Conservation (phyloP, 1,140 invertebrate species). For the Sycophila sp. region DNA sequence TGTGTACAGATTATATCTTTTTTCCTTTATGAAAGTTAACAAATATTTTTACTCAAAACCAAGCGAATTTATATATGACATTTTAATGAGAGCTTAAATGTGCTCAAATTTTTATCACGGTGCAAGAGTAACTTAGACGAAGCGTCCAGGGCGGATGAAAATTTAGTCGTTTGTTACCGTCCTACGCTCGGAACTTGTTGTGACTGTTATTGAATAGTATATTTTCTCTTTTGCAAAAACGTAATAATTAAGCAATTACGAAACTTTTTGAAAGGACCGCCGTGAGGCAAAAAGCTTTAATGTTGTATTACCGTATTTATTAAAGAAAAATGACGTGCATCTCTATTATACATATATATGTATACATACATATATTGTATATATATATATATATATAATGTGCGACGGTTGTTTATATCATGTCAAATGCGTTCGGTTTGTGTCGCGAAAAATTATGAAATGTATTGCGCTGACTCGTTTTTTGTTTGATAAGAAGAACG, state of each 20-base stretch:
- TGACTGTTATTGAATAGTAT: conserved; percentile 33
- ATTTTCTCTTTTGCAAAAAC: conserved; percentile 18
- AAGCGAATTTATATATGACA: conserved; percentile 30
- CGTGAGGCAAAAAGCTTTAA: conserved; percentile 19
- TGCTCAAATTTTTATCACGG: conserved; percentile 34
- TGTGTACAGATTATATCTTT: conserved; percentile 20
- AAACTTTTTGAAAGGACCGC: neutral
- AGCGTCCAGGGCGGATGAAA: neutral
- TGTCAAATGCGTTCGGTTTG: neutral
- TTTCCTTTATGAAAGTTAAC: conserved; percentile 3
- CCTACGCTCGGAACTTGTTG: conserved; percentile 38
- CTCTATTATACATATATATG: conserved; percentile 14
- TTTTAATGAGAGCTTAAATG: conserved; percentile 45
- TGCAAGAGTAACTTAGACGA: conserved; percentile 37
- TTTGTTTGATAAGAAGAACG: conserved; percentile 27
- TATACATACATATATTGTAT: conserved; percentile 1
- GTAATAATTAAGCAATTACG: conserved; percentile 9
- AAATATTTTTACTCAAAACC: conserved; percentile 27
- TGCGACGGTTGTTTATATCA: neutral
- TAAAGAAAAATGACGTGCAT: neutral
- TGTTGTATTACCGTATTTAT: conserved; percentile 33
- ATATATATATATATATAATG: neutral
- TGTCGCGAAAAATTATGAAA: no score
- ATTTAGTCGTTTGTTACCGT: conserved; percentile 35
- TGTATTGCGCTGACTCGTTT: no score